Evolutionary conservation across 2,888 invertebrate genomes (phyloP).

Genomic region (Trichopria drosophilae): DNA sequence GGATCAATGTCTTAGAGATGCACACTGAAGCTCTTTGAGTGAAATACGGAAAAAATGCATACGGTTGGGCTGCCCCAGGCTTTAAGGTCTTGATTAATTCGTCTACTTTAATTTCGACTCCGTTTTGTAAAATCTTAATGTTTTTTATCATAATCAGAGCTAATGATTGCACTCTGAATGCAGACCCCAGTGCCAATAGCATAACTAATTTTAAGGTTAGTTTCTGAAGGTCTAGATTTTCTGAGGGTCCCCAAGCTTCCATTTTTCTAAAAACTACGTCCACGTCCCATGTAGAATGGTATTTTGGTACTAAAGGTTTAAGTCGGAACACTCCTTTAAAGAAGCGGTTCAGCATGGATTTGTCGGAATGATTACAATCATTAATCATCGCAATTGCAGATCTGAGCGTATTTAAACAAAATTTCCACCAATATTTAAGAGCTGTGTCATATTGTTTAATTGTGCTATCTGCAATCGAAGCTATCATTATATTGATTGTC

Average conservation of each 20-base stretch:
- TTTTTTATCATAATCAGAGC: constrained; percentile 26
- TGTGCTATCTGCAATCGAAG: too few relatives aligned
- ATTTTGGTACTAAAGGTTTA: constrained; percentile 32
- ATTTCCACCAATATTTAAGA: too few relatives aligned
- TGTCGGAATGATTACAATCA: too few relatives aligned
- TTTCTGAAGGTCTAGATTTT: constrained; percentile 22
- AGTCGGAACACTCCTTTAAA: constrained; percentile 33
- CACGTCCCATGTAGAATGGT: constrained; percentile 36
- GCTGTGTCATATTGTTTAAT: too few relatives aligned
- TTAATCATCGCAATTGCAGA: too few relatives aligned
- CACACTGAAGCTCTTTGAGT: constrained; percentile 10
- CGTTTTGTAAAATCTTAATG: constrained; percentile 10
- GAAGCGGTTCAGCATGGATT: constrained; percentile 34
- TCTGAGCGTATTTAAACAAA: too few relatives aligned
- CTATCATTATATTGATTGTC: too few relatives aligned
- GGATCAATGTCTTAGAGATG: constrained; percentile 8
- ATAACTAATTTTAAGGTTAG: constrained; percentile 28
- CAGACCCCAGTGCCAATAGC: constrained; percentile 30
- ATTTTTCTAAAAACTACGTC: constrained; percentile 28
- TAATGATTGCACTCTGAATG: constrained; percentile 30
- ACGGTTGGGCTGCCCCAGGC: constrained; percentile 4
- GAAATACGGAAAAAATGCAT: constrained; percentile 13
- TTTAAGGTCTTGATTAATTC: constrained; percentile 21
- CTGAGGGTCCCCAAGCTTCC: constrained; percentile 14
- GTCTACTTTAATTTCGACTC: constrained; percentile 11